Evolutionary conservation across 1,140 invertebrate species (phyloP).

Genomic region (Streblospio benedicti): DNA sequence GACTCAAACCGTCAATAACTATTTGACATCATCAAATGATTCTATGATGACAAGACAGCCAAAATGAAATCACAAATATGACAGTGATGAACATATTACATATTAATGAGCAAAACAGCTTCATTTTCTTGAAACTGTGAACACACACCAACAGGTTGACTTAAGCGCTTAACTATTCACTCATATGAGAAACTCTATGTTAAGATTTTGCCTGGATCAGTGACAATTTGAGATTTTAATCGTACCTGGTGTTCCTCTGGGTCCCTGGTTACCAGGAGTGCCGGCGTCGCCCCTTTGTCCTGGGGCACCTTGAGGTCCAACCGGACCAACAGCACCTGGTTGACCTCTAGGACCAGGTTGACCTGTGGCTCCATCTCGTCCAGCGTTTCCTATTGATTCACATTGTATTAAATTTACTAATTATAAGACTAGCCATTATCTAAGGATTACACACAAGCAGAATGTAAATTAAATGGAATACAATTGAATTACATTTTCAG

Average conservation of each 20-base stretch:
- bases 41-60: background rate
- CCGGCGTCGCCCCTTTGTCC: slow-evolving; percentile 16
- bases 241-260: background rate
- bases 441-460: background rate
- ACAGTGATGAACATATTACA: background rate
- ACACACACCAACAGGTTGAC: background rate
- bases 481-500: background rate
- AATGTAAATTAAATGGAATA: background rate
- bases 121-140: background rate
- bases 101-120: slow-evolving; percentile 6
- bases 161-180: background rate
- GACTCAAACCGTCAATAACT: too few species aligned
- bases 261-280: slow-evolving; percentile 2
- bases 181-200: background rate
- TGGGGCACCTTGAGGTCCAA: background rate
- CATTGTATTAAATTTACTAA: background rate
- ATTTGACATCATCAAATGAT: too few species aligned
- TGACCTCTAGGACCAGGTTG: background rate
- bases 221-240: background rate
- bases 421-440: background rate
- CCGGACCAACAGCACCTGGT: background rate
- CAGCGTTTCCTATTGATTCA: background rate
- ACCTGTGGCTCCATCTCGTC: slow-evolving; percentile 4
- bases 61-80: background rate
- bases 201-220: background rate